These are phyloP conservation scores for Hiodon alosoides DNA, from an alignment of 2,113 vertebrate genomes.

Conservation along the genomic window DNA sequence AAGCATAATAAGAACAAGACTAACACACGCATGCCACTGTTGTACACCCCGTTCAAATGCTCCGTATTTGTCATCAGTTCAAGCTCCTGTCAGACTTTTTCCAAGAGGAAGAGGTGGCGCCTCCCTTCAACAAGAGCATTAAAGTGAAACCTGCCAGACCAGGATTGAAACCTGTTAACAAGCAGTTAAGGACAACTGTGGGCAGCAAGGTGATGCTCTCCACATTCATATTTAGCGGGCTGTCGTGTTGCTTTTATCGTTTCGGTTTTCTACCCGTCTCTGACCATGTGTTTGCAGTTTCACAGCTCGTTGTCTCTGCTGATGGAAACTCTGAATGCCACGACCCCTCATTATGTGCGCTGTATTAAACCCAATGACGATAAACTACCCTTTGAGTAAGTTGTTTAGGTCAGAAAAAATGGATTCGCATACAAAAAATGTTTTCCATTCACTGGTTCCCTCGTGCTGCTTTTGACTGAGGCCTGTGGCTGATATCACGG, in stretches of 20 bases:
- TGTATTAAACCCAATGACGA: slow-evolving; percentile 97
- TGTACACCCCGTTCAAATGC: neutral
- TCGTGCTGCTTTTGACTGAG: neutral
- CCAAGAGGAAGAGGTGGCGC: slow-evolving; percentile 61
- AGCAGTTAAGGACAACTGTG: slow-evolving; percentile 81
- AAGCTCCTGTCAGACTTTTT: slow-evolving; percentile 81
- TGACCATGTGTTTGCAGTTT: slow-evolving; percentile 63
- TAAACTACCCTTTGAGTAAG: slow-evolving; percentile 90
- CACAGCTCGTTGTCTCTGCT: slow-evolving; percentile 82
- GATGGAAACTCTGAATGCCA: slow-evolving; percentile 90
- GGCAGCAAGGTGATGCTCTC: slow-evolving; percentile 80
- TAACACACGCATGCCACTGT: no score
- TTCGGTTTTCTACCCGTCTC: slow-evolving; percentile 8
- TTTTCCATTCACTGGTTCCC: neutral
- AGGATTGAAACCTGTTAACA: slow-evolving; percentile 74
- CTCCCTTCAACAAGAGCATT: slow-evolving; percentile 55
- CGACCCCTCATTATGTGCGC: slow-evolving; percentile 92
- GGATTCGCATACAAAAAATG: neutral
- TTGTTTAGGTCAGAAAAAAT: slow-evolving; percentile 27
- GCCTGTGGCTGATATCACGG: no score
- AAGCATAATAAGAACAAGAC: no score
- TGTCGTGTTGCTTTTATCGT: neutral
- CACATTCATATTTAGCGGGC: neutral
- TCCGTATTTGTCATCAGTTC: slow-evolving; percentile 61
- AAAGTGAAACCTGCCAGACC: slow-evolving; percentile 80